phyloP scores from a whole-genome alignment of 2,888 invertebrate genomes.

The Drosophila monieri region DNA sequence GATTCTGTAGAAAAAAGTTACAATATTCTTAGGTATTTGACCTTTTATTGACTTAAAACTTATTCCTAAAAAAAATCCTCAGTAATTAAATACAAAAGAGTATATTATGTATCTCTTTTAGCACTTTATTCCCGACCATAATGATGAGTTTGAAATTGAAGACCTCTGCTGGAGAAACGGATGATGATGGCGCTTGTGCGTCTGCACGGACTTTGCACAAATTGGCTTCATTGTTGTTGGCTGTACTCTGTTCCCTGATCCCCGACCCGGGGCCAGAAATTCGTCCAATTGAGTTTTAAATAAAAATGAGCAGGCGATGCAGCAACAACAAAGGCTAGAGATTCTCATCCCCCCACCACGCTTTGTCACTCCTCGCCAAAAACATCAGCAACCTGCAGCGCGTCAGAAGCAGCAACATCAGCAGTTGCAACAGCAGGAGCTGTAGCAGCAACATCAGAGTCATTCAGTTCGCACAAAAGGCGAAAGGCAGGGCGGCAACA shows the following conservation, averaged over 20 bases:
- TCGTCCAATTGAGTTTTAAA: conserved; percentile 48
- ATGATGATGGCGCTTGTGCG: conserved; percentile 34
- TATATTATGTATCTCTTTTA: conserved; percentile 1
- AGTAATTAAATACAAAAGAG: background rate
- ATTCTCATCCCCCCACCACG: conserved; percentile 9
- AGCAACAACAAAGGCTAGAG: conserved; percentile 27
- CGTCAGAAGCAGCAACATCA: conserved; percentile 45
- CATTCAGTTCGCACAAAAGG: conserved; percentile 62
- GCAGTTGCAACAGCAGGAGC: conserved; percentile 32
- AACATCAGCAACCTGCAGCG: conserved; percentile 47
- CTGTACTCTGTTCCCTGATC: conserved; percentile 20
- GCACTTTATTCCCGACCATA: conserved; percentile 2
- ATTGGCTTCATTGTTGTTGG: conserved; percentile 53
- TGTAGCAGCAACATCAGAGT: conserved; percentile 40
- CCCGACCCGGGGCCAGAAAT: conserved; percentile 43
- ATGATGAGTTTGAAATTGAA: background rate
- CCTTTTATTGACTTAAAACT: background rate
- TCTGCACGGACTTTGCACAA: conserved; percentile 37
- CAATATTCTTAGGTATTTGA: no score
- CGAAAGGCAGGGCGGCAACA: conserved; percentile 46
- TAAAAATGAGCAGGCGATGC: conserved; percentile 42
- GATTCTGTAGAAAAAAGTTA: background rate
- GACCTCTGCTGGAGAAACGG: conserved; percentile 7
- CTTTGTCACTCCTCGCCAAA: conserved; percentile 11
- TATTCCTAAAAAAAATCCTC: background rate